These are phyloP conservation scores for Cataglyphis rosenhaueri DNA, from an alignment of 2,888 invertebrate species.

Conservation along the genomic window DNA sequence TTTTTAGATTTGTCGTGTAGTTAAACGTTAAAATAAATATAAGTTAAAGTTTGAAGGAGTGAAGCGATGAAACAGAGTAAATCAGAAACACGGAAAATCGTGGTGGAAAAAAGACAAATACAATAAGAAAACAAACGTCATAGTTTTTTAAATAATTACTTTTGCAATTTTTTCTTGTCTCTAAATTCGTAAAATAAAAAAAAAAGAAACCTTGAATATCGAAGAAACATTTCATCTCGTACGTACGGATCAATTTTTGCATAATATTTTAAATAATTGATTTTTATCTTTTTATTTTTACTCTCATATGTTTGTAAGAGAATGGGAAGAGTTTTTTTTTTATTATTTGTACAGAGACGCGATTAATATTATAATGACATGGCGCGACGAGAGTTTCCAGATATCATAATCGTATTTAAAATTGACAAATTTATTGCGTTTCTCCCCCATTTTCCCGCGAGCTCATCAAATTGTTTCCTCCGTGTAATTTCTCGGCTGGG, in stretches of 20 bases:
- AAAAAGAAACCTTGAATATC: neutral
- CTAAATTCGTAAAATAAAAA: neutral
- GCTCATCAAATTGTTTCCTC: slow-evolving; percentile 70
- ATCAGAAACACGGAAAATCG: slow-evolving; percentile 24
- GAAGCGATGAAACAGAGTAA: slow-evolving; percentile 6
- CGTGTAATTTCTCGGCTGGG: slow-evolving; percentile 71
- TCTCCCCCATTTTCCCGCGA: slow-evolving; percentile 47
- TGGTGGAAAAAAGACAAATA: slow-evolving; percentile 21
- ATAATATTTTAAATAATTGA: neutral
- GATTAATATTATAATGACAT: slow-evolving; percentile 10
- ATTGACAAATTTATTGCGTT: slow-evolving; percentile 74
- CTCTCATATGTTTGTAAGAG: neutral
- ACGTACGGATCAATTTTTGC: neutral
- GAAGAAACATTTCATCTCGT: neutral
- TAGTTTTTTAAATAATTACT: slow-evolving; percentile 69
- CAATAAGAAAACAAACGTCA: slow-evolving; percentile 48
- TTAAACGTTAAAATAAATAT: slow-evolving; percentile 62
- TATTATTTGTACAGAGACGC: neutral
- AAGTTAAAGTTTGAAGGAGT: slow-evolving; percentile 29
- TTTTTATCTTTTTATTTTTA: neutral
- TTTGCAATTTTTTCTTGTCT: slow-evolving; percentile 8
- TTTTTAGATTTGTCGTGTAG: slow-evolving; percentile 29
- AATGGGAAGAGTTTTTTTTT: neutral
- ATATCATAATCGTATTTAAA: slow-evolving; percentile 73
- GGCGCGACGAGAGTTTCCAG: slow-evolving; percentile 29